Base-by-base conservation (phyloP, 2,113 vertebrate species). In the Gallinago undulata region DNA sequence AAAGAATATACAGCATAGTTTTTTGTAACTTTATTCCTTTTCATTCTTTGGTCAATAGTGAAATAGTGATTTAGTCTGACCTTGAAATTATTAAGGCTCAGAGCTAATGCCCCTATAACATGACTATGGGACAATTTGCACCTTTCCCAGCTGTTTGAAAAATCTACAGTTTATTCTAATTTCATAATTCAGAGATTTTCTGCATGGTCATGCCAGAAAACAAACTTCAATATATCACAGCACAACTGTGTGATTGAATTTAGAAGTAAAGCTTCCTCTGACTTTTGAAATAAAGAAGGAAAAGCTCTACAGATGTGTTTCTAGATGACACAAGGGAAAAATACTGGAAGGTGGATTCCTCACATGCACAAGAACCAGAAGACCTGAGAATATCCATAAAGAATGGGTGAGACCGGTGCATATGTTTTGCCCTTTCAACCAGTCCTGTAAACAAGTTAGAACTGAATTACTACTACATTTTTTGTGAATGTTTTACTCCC, bases 401-500 rank as follows among this genome's bases (percentile, higher is more conserved):
- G 31, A 62, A n/a, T 2, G 11, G 7, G 9, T 77, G 72, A 91
- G 70, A 77, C 45, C 12, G 30, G 19, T 63, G 18, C 5, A 19
- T 85, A 37, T 19, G 19, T 73, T 43, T 48, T 91, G 11, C 50
- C 31, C 37, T 90, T 94, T 93, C 63, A 83, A 70, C 21, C 9
- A 59, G 37, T 68, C 62, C 50, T 56, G 27, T 59, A 55, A 89
- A 59, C n/a, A 81, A 84, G 59, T 80, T 93, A 73, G 22, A 86
- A 92, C 5, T 6, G 7, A 83, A 87, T 79, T 75, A 48, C 77
- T 78, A 11, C 16, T 83, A 50, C 47, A 24, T 59, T 95, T 93
- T 94, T 87, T 41, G 75, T 88, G 63, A 82, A 63, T 90, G 68
- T 86, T 94, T 68, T 90, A 45, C 59, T 95, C 47, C 51, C 12